Base-by-base conservation (phyloP, 2,888 invertebrate genomes). In the Andrena hattorfiana region DNA sequence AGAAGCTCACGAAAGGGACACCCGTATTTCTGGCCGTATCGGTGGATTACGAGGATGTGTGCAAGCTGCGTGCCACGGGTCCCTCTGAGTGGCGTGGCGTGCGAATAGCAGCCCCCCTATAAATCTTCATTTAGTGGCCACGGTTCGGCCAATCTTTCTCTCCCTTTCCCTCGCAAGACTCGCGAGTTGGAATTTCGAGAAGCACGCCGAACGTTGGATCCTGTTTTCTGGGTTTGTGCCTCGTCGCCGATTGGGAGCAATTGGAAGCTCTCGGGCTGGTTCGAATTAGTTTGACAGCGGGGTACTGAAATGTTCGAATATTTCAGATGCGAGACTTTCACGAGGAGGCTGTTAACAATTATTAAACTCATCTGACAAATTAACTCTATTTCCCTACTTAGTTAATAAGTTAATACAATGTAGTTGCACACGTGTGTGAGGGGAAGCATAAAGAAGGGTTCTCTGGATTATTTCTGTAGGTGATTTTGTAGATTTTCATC, bases 51-150 rank as follows among this genome's bases (percentile, higher is more conserved):
- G 28, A 8, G 32, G 42, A 56, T 62, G 68, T 72, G 75, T 68
- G 80, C 56, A 59, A 30, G 49, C 84, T 72, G 74, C 75, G 74
- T 79, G 82, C 79, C 78, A 79, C 82, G 77, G 35, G 70, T 60
- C 66, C 28, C 62, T 35, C 76, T 80, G 85, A 88, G 84, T 89
- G 88, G 89, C 87, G 88, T 88, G 87, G 85, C 88, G 84, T 82
- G 86, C 84, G 77, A 85, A 82, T 77, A 66, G 74, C 86, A 84
- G 86, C 84, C 87, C 89, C 79, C 85, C 91, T 89, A 92, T 91
- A 91, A 92, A 91, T 91, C 91, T 92, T 92, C 91, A 91, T 91
- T 92, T 91, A 91, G 84, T 81, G 86, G 71, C 77, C 78, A 74
- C 84, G 75, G 81, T 73, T 76, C 78, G 70, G 75, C 66, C 60